Percentiles rank a stretch among this genome's conserved stretches.
Conservation (phyloP, 2,797 vertebrate species). For the Monodelphis domestica region DNA sequence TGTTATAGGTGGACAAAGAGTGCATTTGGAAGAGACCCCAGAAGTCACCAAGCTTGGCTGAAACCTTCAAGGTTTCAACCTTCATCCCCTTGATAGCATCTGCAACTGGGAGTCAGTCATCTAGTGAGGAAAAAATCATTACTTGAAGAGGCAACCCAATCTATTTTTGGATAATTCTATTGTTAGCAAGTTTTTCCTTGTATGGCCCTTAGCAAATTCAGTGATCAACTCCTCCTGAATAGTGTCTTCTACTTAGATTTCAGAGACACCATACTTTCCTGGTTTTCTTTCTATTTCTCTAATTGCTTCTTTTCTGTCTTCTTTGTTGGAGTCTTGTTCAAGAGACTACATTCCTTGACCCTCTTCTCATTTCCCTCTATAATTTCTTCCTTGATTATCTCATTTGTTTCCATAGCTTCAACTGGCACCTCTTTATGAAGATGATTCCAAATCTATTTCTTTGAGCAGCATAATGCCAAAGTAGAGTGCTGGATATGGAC, state of each 20-base stretch:
- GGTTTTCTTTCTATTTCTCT: background rate
- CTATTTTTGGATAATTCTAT: background rate
- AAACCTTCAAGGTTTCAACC: background rate
- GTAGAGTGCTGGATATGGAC: background rate
- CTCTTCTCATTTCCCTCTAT: too few species aligned
- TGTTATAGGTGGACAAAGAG: background rate
- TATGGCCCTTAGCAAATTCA: background rate
- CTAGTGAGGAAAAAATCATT: background rate
- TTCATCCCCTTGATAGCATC: background rate
- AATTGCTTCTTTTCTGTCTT: background rate
- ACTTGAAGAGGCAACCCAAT: background rate
- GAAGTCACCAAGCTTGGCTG: background rate
- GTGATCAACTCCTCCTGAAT: background rate
- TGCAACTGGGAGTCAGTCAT: background rate
- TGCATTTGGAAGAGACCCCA: background rate
- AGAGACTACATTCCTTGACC: background rate
- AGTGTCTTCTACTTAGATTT: background rate
- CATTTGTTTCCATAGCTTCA: too few species aligned
- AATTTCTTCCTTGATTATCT: too few species aligned
- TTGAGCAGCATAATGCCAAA: background rate
- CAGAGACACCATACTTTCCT: background rate
- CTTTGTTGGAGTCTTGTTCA: background rate
- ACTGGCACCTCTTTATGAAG: too few species aligned
- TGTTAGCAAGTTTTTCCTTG: background rate
- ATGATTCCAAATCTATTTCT: background rate